Conservation (phyloP, 2,888 invertebrate species). For the Halocaridina rubra region DNA sequence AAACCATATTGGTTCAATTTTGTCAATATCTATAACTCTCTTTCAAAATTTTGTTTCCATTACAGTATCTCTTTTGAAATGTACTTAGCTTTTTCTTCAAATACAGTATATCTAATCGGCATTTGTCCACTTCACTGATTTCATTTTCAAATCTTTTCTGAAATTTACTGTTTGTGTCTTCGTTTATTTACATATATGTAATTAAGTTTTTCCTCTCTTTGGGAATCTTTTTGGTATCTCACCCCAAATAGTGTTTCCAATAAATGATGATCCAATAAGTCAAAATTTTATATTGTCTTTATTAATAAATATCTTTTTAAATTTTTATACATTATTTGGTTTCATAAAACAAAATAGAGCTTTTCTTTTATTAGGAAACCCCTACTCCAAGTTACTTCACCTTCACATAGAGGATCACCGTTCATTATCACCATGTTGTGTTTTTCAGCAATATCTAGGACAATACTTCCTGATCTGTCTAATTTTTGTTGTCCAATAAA, state of each 20-base stretch:
- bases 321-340: too few species aligned
- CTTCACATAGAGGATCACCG: background rate
- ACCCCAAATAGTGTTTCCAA: background rate
- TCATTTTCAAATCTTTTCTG: background rate
- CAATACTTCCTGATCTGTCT: background rate
- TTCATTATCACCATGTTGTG: background rate
- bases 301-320: background rate
- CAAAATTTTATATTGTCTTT: background rate
- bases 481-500: background rate
- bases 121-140: background rate
- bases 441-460: background rate
- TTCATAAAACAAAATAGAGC: too few species aligned
- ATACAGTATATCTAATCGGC: background rate
- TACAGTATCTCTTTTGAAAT: background rate
- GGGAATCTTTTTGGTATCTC: background rate
- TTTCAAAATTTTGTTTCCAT: background rate
- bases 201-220: background rate
- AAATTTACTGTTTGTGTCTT: background rate
- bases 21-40: background rate
- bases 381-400: background rate
- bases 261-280: background rate
- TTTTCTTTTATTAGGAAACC: background rate
- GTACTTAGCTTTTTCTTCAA: background rate
- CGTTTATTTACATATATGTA: background rate
- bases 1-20: background rate